Evolutionary conservation across 2,888 invertebrate species (phyloP).

Genomic region (Cephus pulcher): DNA sequence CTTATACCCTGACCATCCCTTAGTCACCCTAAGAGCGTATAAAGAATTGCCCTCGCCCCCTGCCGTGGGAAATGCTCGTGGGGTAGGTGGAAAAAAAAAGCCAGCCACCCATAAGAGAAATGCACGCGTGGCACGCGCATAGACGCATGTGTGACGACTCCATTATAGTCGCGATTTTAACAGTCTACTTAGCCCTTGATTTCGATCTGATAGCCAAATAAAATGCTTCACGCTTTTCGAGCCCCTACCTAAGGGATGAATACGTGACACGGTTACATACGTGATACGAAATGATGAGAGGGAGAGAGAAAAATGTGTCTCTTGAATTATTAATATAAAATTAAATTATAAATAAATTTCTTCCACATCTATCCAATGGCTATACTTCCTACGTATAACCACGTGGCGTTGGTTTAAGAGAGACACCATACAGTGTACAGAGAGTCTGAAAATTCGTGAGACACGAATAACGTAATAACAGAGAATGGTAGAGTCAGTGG

Average conservation of each 20-base stretch:
- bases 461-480: too few species aligned
- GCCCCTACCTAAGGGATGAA: not conserved
- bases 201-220: slow-evolving; percentile 40
- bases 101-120: slow-evolving; percentile 23
- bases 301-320: slow-evolving; percentile 4
- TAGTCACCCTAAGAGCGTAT: slow-evolving; percentile 29
- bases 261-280: slow-evolving; percentile 12
- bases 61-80: slow-evolving; percentile 55
- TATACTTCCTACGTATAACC: too few species aligned
- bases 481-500: too few species aligned
- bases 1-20: slow-evolving; percentile 30
- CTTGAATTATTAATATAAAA: not conserved
- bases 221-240: slow-evolving; percentile 3
- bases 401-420: too few species aligned
- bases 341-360: too few species aligned
- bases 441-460: too few species aligned
- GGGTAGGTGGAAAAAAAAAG: slow-evolving; percentile 34
- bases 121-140: not conserved
- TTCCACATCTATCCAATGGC: too few species aligned
- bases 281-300: slow-evolving; percentile 18
- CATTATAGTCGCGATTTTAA: slow-evolving; percentile 34
- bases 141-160: slow-evolving; percentile 43
- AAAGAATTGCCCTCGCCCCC: slow-evolving; percentile 35
- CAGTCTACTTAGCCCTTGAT: slow-evolving; percentile 4
- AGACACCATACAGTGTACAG: too few species aligned